Percentiles rank a stretch among this genome's conserved stretches.
Evolutionary conservation across 2,797 vertebrate genomes (phyloP).

Genomic region (Hippopotamyrus pictus): DNA sequence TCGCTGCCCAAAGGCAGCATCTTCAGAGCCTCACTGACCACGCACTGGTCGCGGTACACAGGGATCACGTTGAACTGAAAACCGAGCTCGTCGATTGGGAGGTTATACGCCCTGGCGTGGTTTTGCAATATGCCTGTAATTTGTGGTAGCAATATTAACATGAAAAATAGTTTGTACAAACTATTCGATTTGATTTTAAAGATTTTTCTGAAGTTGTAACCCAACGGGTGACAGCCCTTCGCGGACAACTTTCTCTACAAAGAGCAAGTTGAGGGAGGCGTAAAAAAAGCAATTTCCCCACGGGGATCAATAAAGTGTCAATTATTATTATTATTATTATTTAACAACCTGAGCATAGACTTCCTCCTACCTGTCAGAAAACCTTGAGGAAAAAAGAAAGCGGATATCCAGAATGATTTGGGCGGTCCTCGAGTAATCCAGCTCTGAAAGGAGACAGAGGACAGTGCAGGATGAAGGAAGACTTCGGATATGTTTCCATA

Average conservation of each 20-base stretch:
- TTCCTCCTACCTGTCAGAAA: conserved; percentile 68
- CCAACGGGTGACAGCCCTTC: too few species aligned
- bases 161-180: background rate
- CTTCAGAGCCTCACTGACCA: conserved; percentile 58
- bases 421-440: conserved; percentile 68
- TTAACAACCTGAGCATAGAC: background rate
- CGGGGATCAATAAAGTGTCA: too few species aligned
- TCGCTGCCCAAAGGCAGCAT: conserved; percentile 45
- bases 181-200: background rate
- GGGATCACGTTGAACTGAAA: conserved; percentile 70
- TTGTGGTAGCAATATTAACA: background rate
- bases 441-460: conserved; percentile 36
- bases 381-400: conserved; percentile 74
- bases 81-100: conserved; percentile 77
- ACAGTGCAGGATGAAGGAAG: background rate
- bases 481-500: background rate
- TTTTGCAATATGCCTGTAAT: conserved; percentile 73
- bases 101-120: conserved; percentile 71
- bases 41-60: conserved; percentile 64
- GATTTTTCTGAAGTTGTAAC: background rate
- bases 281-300: too few species aligned
- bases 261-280: too few species aligned
- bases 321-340: too few species aligned
- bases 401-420: conserved; percentile 73
- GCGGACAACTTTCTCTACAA: too few species aligned